phyloP scores from a whole-genome alignment of 2,888 invertebrate genomes.

The Craniophora ligustri region DNA sequence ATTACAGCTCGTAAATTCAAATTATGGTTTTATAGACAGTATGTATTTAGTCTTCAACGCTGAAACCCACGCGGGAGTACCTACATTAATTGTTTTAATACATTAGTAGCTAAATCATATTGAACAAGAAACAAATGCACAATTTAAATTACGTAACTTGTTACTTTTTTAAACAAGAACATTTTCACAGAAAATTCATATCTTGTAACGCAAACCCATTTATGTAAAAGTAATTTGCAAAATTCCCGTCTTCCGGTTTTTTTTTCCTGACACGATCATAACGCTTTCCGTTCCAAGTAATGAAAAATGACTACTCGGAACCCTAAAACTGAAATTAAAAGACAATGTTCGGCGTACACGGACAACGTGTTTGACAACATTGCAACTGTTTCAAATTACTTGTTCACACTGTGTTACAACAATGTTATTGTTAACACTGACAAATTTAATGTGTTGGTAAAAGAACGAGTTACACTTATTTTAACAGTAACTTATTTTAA shows the following conservation, averaged over 20 bases:
- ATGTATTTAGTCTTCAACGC: too few species aligned
- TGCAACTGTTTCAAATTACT: constrained; percentile 20
- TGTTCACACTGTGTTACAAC: constrained; percentile 8
- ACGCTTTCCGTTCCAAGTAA: neutral
- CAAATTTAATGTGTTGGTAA: neutral
- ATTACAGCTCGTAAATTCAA: neutral
- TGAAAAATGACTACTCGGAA: constrained; percentile 9
- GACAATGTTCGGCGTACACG: constrained; percentile 15
- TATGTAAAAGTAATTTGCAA: too few species aligned
- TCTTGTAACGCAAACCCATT: too few species aligned
- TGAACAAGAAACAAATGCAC: too few species aligned
- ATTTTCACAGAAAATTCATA: too few species aligned
- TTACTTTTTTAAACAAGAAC: too few species aligned
- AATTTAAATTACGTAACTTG: too few species aligned
- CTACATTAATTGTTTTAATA: too few species aligned
- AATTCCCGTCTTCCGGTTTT: neutral
- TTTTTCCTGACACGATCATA: neutral
- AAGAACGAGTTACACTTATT: neutral
- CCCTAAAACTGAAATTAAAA: constrained; percentile 29
- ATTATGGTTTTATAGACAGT: constrained; percentile 6
- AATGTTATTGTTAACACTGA: constrained; percentile 30
- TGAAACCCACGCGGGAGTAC: too few species aligned
- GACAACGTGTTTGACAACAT: constrained; percentile 7
- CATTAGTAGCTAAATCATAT: too few species aligned
- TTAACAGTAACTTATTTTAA: too few species aligned